phyloP scores from a whole-genome alignment of 2,113 vertebrate genomes.

The Suricata suricatta region DNA sequence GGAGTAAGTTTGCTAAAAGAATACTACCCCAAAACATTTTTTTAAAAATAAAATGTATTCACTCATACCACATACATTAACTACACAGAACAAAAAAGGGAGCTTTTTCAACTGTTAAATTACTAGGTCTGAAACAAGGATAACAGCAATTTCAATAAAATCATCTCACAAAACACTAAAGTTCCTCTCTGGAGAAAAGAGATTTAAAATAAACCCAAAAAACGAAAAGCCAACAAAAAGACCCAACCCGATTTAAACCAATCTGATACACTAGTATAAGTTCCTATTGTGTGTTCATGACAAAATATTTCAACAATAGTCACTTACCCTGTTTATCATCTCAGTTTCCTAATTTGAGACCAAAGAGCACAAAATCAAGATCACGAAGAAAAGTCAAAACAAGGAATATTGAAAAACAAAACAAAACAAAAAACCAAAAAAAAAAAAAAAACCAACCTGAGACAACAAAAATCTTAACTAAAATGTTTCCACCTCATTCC shows the following conservation, averaged over 20 bases:
- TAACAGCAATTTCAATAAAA: slow-evolving; percentile 71
- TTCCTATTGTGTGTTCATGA: slow-evolving; percentile 18
- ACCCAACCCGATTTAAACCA: background rate
- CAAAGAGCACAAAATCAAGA: background rate
- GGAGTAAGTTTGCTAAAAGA: slow-evolving; percentile 74
- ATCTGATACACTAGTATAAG: slow-evolving; percentile 1
- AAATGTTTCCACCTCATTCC: background rate
- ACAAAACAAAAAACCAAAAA: background rate
- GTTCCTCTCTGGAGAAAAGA: background rate
- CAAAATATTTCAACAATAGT: background rate
- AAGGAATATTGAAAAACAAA: background rate
- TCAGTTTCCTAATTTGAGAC: slow-evolving; percentile 9
- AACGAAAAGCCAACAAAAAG: background rate
- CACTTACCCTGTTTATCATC: slow-evolving; percentile 21
- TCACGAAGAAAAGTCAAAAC: slow-evolving; percentile 34
- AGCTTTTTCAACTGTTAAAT: slow-evolving; percentile 55
- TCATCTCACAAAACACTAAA: slow-evolving; percentile 64
- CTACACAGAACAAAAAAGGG: slow-evolving; percentile 53
- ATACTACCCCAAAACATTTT: slow-evolving; percentile 74
- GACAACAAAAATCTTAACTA: background rate
- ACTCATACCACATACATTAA: slow-evolving; percentile 65
- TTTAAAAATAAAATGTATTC: slow-evolving; percentile 65
- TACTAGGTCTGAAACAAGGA: slow-evolving; percentile 50
- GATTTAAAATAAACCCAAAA: background rate
- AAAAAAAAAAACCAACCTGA: background rate